These are phyloP conservation scores for Anarhynchus alexandrinus DNA, from an alignment of 2,113 vertebrate species.

Conservation along the genomic window DNA sequence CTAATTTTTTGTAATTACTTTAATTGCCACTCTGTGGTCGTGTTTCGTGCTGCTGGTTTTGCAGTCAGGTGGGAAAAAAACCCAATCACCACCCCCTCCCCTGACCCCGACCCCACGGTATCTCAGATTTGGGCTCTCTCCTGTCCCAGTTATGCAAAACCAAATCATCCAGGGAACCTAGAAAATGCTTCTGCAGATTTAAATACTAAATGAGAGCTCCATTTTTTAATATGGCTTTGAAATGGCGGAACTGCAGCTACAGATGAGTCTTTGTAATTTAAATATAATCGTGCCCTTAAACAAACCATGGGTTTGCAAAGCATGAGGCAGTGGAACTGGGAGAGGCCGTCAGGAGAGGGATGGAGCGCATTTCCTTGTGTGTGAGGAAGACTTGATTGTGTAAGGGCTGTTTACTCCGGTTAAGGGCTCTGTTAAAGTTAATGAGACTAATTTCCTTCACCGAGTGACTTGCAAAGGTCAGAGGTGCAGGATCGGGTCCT, in stretches of 20 bases:
- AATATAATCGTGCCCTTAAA: not conserved
- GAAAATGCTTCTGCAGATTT: not conserved
- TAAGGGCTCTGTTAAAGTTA: not conserved
- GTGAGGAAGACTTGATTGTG: not conserved
- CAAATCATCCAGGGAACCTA: not conserved
- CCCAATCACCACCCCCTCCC: too few species aligned
- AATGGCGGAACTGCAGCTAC: not conserved
- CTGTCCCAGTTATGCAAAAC: not conserved
- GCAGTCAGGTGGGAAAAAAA: not conserved
- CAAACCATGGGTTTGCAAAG: not conserved
- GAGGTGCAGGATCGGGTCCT: not conserved
- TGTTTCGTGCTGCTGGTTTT: not conserved
- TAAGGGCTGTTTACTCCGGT: not conserved
- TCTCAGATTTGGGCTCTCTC: not conserved
- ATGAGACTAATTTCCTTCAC: not conserved
- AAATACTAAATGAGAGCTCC: not conserved
- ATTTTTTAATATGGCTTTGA: not conserved
- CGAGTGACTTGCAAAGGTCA: not conserved
- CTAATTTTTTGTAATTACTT: constrained; percentile 54
- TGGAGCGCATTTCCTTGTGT: not conserved
- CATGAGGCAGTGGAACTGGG: not conserved
- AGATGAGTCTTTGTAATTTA: not conserved
- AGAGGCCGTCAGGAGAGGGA: not conserved
- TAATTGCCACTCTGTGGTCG: constrained; percentile 43
- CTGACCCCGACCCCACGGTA: fast-evolving